Percentiles rank a stretch among this genome's conserved stretches.
Evolutionary conservation across 1,140 invertebrate genomes (phyloP).

Genomic region (Zaprionus taronus): DNA sequence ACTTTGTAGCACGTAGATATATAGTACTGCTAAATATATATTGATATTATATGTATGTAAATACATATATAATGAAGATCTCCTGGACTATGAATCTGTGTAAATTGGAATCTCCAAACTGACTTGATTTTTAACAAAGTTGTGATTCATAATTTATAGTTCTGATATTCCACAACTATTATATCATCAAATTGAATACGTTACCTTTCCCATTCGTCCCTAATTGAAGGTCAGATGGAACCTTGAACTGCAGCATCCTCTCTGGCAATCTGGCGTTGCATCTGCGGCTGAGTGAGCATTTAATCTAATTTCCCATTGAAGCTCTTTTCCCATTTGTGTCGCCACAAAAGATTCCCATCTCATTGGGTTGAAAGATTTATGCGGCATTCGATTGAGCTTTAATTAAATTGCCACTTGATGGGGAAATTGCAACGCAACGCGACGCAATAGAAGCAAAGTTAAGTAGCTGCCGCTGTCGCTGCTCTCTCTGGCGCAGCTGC

Average conservation of each 20-base stretch:
- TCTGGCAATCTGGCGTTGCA: slow-evolving; percentile 1
- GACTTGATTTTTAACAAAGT: too few relatives aligned
- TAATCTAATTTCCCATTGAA: slow-evolving; percentile 26
- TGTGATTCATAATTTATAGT: too few relatives aligned
- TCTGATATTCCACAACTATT: too few relatives aligned
- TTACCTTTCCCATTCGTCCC: background rate
- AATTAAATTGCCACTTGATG: slow-evolving; percentile 49
- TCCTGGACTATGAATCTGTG: too few relatives aligned
- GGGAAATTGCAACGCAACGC: background rate
- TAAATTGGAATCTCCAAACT: too few relatives aligned
- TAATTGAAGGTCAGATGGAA: background rate
- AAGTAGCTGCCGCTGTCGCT: slow-evolving; percentile 16
- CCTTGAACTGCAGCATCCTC: background rate
- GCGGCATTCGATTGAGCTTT: slow-evolving; percentile 44
- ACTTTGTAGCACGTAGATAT: too few relatives aligned
- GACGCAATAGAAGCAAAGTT: slow-evolving; percentile 6
- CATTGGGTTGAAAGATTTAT: slow-evolving; percentile 46
- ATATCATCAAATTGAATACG: background rate
- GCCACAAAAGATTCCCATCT: slow-evolving; percentile 30
- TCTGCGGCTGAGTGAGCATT: slow-evolving; percentile 16
- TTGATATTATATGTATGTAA: too few relatives aligned
- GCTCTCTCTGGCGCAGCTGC: slow-evolving; percentile 6
- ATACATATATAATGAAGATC: too few relatives aligned
- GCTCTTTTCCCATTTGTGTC: slow-evolving; percentile 36
- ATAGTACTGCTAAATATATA: too few relatives aligned